Evolutionary conservation across 2,888 invertebrate genomes (phyloP), one percentile per base, ranked within the genome.

Genomic region (Stenolophus ochropezus): DNA sequence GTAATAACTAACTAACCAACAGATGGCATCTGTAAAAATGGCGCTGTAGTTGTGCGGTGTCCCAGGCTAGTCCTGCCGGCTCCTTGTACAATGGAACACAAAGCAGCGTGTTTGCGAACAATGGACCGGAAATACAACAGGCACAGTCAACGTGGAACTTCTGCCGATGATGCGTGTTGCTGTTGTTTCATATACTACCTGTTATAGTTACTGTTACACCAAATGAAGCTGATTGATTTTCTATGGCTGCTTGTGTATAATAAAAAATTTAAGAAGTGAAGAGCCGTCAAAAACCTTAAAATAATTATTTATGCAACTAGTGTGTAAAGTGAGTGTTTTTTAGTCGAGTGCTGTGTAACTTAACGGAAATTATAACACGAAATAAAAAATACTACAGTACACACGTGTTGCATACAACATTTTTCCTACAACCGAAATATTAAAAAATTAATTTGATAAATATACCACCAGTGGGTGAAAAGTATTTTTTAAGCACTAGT

Each of bases 121-220:
- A 69, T 69, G 65, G 65, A 27, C 18, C 65, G 65, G 65, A 69
- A 69, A 69, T 69, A 69, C 65, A 69, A 69, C 65, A 69, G 33
- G 14, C 65, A 33, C 65, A 33, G 65, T 69, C 33, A 33, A 14
- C 61, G 61, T 33, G 33, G 18, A 69, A 69, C 65, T 69, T 69
- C 65, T 69, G 65, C 18, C 65, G 65, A 69, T 69, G 61, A 61
- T 61, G 61, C 61, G 61, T 27, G 61, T 61, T 61, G 11, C 33
- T 42, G 33, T 42, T 61, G 61, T 61, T 61, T 61, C 61, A 61
- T 61, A 42, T 11, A 42, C 33, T 42, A 42, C 33, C 33, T 42
- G 33, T 42, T 42, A 42, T 11, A 33, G 33, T 33, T 33, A 33
- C 33, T 11, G 33, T 42, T 42, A 11, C 8, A 42, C 8, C 11